phyloP scores from a whole-genome alignment of 2,888 invertebrate genomes.

The Eretmocerus hayati region DNA sequence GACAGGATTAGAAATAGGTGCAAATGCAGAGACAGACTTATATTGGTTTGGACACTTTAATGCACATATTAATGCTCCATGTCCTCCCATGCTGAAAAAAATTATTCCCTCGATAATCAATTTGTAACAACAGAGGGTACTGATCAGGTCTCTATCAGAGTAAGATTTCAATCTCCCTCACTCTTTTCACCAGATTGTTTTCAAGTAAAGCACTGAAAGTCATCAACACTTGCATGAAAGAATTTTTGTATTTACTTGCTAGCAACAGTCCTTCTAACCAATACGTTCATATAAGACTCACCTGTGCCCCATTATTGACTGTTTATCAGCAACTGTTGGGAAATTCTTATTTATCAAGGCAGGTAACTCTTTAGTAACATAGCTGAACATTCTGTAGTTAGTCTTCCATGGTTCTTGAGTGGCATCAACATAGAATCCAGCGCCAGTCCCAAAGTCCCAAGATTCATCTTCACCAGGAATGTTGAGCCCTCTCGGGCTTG shows the following conservation, averaged over 20 bases:
- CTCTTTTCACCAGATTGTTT: too few relatives aligned
- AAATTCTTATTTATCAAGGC: constrained; percentile 70
- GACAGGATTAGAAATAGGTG: constrained; percentile 87
- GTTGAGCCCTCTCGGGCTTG: constrained; percentile 85
- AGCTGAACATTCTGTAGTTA: constrained; percentile 92
- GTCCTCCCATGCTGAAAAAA: constrained; percentile 89
- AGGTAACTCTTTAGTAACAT: constrained; percentile 82
- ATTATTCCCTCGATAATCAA: constrained; percentile 1
- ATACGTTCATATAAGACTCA: constrained; percentile 32
- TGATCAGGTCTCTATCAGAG: not conserved
- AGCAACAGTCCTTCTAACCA: too few relatives aligned
- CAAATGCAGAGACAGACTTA: constrained; percentile 85
- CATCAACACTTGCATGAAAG: too few relatives aligned
- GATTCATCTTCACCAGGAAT: constrained; percentile 85
- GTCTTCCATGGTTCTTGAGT: constrained; percentile 83
- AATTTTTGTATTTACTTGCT: too few relatives aligned
- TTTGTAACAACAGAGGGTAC: not conserved
- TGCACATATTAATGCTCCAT: constrained; percentile 87
- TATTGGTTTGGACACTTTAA: constrained; percentile 86
- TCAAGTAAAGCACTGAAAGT: too few relatives aligned
- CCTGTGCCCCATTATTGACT: constrained; percentile 79
- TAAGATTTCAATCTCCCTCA: too few relatives aligned
- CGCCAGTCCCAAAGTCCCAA: constrained; percentile 93
- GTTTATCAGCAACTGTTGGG: constrained; percentile 53
- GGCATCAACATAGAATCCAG: constrained; percentile 94